A percentile compares a stretch with the other conserved stretches of the same genome.
Evolutionary conservation across 2,113 vertebrate genomes (phyloP).

Genomic region (Taxidea taxus): DNA sequence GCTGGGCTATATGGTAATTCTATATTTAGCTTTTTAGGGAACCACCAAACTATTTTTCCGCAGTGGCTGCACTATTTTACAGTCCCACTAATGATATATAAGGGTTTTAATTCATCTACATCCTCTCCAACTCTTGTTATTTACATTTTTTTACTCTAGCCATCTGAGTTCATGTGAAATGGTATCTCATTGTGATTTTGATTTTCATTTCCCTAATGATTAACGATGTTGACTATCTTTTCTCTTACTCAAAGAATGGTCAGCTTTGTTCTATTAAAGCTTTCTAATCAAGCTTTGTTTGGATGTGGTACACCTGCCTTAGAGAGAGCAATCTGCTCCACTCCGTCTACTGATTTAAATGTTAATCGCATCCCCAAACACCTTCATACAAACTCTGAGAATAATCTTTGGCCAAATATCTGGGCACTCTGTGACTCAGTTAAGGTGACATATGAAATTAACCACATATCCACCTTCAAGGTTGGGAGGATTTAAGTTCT

Average conservation of each 20-base stretch:
- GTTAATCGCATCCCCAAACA: neutral
- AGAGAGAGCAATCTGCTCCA: neutral
- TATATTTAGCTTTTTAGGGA: too few species aligned
- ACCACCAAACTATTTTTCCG: too few species aligned
- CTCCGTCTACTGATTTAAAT: neutral
- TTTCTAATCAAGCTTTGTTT: too few species aligned
- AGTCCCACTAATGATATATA: too few species aligned
- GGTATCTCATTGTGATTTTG: neutral
- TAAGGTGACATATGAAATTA: neutral
- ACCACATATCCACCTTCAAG: neutral
- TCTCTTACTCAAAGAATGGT: neutral
- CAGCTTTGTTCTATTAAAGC: neutral
- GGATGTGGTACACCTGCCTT: neutral
- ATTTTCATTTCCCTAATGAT: neutral
- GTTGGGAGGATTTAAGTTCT: too few species aligned
- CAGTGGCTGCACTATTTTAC: too few species aligned
- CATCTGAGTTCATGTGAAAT: neutral
- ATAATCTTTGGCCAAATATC: neutral
- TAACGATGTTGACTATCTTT: neutral
- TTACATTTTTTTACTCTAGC: neutral
- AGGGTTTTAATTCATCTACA: neutral
- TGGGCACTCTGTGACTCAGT: neutral
- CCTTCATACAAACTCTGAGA: neutral
- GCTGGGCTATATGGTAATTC: too few species aligned
- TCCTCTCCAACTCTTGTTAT: neutral